These are phyloP conservation scores for Actinostola sp. DNA, from an alignment of 92 coral and sea anemone genomes.

Conservation along the genomic window DNA sequence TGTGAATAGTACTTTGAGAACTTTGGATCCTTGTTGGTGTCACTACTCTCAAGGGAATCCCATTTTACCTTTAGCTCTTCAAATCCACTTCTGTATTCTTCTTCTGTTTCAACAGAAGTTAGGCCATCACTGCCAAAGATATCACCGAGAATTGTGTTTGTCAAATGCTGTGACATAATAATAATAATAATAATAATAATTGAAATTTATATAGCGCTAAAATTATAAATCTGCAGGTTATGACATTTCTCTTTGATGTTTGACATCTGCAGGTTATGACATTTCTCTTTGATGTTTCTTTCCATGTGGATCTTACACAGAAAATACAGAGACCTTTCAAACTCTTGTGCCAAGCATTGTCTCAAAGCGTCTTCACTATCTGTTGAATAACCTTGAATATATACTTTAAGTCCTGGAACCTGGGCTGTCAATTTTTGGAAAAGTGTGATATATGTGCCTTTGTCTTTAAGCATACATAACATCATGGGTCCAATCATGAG, in stretches of 20 bases:
- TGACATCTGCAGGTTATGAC: slow-evolving; percentile 35
- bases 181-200: too few species aligned
- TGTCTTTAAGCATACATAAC: slow-evolving; percentile 63
- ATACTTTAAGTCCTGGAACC: slow-evolving; percentile 47
- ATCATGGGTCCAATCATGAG: slow-evolving; percentile 41
- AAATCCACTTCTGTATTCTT: slow-evolving; percentile 21
- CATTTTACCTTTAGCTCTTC: slow-evolving; percentile 41
- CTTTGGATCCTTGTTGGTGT: slow-evolving; percentile 21
- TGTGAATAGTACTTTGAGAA: slow-evolving; percentile 32
- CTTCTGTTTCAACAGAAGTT: slow-evolving; percentile 11
- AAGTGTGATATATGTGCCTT: slow-evolving; percentile 47
- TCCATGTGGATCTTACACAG: slow-evolving; percentile 45
- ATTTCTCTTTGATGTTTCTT: slow-evolving; percentile 49
- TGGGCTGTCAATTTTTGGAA: slow-evolving; percentile 65
- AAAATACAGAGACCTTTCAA: slow-evolving; percentile 58
- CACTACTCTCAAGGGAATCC: slow-evolving; percentile 37
- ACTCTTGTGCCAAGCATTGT: slow-evolving; percentile 60
- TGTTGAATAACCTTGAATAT: slow-evolving; percentile 53
- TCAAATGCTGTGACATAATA: slow-evolving; percentile 15
- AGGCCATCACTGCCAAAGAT: slow-evolving; percentile 62
- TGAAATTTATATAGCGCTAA: too few species aligned
- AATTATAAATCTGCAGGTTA: slow-evolving; percentile 31
- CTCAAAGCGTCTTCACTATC: slow-evolving; percentile 52
- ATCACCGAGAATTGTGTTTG: slow-evolving; percentile 31
- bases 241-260: slow-evolving; percentile 38